Percentiles rank a stretch among this genome's conserved stretches.
phyloP scores from a whole-genome alignment of 2,113 vertebrate species.

The Cephalopholis sonnerati region DNA sequence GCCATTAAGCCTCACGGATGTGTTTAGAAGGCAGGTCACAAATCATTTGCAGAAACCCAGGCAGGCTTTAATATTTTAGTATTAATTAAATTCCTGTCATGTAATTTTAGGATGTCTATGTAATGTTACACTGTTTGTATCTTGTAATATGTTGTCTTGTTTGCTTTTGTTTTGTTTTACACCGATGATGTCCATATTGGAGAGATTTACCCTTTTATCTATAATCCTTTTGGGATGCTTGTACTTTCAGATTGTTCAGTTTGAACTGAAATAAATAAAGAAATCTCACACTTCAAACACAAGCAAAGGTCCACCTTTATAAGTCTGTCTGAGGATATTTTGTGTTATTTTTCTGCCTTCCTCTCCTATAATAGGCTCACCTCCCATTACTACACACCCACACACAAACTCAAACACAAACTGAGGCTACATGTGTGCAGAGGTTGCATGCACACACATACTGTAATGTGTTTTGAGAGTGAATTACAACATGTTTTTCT shows the following conservation, averaged over 20 bases:
- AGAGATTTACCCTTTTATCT: constrained; percentile 27
- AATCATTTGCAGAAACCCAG: constrained; percentile 40
- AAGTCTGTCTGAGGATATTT: constrained; percentile 13
- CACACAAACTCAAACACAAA: neutral
- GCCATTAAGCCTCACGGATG: constrained; percentile 14
- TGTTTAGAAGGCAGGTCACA: constrained; percentile 43
- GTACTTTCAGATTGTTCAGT: neutral
- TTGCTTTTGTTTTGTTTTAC: constrained; percentile 38
- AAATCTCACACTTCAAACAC: constrained; percentile 21
- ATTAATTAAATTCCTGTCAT: constrained; percentile 41
- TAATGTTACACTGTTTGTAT: constrained; percentile 1
- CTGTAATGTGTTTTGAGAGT: neutral
- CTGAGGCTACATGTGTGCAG: neutral
- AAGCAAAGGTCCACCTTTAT: constrained; percentile 2
- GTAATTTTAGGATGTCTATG: constrained; percentile 10
- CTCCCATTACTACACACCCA: neutral
- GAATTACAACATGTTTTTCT: neutral
- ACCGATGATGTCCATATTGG: neutral
- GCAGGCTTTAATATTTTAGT: constrained; percentile 36
- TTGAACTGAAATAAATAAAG: constrained; percentile 33
- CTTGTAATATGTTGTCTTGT: neutral
- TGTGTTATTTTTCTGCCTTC: neutral
- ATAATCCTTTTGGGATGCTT: neutral
- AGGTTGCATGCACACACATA: neutral
- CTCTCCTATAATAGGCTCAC: neutral